Evolutionary conservation across 2,113 vertebrate species (phyloP).

Genomic region (Apeltes quadracus): DNA sequence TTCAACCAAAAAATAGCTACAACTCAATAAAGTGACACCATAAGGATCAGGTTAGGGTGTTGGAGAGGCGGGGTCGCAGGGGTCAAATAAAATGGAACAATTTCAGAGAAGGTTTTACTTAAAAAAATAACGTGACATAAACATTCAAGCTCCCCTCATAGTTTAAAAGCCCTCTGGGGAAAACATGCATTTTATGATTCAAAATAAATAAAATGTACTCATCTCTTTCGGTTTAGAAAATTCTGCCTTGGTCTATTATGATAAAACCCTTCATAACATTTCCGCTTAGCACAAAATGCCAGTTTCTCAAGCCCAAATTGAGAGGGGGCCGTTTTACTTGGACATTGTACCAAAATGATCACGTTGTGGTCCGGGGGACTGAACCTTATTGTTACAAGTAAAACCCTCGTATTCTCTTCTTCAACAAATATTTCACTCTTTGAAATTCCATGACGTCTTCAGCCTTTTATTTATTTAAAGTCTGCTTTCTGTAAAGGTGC

Average conservation of each 20-base stretch:
- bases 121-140: neutral
- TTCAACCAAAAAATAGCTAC: neutral
- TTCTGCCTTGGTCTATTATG: neutral
- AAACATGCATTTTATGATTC: constrained; percentile 1
- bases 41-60: neutral
- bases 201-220: neutral
- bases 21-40: neutral
- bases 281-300: neutral
- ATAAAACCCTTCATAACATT: neutral
- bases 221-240: neutral
- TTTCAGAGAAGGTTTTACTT: neutral
- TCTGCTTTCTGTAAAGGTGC: neutral
- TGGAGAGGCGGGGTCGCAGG: neutral
- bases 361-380: no score
- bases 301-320: neutral
- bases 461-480: neutral
- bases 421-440: neutral
- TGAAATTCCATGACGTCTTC: neutral
- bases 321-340: neutral
- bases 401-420: neutral
- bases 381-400: neutral
- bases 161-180: neutral
- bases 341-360: neutral
- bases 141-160: neutral
- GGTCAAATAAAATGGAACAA: neutral